Conservation (phyloP, 2,888 invertebrate genomes). For the Papilio gigon region DNA sequence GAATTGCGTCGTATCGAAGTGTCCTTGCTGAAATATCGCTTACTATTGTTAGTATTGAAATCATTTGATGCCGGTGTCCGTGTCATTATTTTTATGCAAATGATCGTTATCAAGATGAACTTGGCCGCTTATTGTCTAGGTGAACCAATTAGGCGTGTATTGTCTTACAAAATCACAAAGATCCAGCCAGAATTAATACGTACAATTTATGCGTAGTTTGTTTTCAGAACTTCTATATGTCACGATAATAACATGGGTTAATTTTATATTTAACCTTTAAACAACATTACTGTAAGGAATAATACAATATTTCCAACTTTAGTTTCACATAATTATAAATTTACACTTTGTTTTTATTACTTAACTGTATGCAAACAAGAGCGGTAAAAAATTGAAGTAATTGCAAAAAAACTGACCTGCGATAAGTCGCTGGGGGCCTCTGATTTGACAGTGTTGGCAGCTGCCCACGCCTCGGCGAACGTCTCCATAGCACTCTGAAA, state of each 20-base stretch:
- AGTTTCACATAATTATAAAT: slow-evolving; percentile 4
- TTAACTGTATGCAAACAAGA: slow-evolving; percentile 1
- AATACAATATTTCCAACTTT: background rate
- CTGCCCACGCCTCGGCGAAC: slow-evolving; percentile 98
- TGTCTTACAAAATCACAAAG: slow-evolving; percentile 42
- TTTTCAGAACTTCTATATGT: slow-evolving; percentile 23
- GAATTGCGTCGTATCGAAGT: slow-evolving; percentile 17
- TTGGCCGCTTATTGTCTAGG: slow-evolving; percentile 56
- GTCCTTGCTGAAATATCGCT: slow-evolving; percentile 51
- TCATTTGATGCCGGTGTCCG: slow-evolving; percentile 50
- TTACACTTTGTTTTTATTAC: background rate
- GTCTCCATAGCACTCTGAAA: slow-evolving; percentile 99
- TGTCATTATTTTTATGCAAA: slow-evolving; percentile 60
- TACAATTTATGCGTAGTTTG: slow-evolving; percentile 22
- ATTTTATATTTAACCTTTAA: background rate
- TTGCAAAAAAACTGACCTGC: slow-evolving; percentile 82
- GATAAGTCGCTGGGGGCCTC: slow-evolving; percentile 83
- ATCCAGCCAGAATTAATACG: slow-evolving; percentile 39
- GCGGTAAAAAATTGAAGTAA: slow-evolving; percentile 4
- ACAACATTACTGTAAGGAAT: background rate
- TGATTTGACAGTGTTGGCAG: slow-evolving; percentile 88
- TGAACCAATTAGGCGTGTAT: slow-evolving; percentile 51
- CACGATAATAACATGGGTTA: background rate
- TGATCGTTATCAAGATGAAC: slow-evolving; percentile 59
- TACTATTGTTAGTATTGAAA: slow-evolving; percentile 51